Conservation (phyloP, 2,113 vertebrate species). For the Pseudopodoces humilis region DNA sequence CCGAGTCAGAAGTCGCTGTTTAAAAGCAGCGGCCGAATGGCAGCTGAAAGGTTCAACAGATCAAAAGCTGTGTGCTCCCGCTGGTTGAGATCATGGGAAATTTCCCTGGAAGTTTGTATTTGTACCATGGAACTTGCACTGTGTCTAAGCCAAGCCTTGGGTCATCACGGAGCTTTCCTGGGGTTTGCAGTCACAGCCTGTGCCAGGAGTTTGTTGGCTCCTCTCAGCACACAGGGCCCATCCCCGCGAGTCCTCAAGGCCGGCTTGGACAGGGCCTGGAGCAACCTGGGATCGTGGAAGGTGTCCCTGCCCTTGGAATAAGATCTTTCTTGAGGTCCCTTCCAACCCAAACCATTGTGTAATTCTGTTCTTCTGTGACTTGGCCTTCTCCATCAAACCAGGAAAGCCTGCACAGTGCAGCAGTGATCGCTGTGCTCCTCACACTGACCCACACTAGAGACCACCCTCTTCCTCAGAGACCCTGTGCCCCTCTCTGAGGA, state of each 20-base stretch:
- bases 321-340: not conserved
- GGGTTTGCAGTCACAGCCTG: not conserved
- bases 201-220: not conserved
- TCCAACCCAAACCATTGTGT: not conserved
- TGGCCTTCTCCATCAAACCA: not conserved
- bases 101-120: not conserved
- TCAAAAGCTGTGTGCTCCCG: not conserved
- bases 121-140: not conserved
- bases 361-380: not conserved
- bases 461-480: not conserved
- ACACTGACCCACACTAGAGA: no score
- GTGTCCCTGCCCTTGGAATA: not conserved
- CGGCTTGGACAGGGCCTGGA: not conserved
- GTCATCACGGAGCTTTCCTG: not conserved
- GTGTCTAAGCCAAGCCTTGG: not conserved
- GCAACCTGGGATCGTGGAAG: fast-evolving
- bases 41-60: not conserved
- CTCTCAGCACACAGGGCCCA: not conserved
- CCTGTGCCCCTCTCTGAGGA: not conserved
- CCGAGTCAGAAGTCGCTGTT: not conserved
- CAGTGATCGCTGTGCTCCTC: not conserved
- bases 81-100: not conserved
- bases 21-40: not conserved
- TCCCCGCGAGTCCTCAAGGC: not conserved
- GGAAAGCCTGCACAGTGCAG: fast-evolving